Base-by-base conservation (phyloP, 2,888 invertebrate species). In the Lasioglossum pauxillum region DNA sequence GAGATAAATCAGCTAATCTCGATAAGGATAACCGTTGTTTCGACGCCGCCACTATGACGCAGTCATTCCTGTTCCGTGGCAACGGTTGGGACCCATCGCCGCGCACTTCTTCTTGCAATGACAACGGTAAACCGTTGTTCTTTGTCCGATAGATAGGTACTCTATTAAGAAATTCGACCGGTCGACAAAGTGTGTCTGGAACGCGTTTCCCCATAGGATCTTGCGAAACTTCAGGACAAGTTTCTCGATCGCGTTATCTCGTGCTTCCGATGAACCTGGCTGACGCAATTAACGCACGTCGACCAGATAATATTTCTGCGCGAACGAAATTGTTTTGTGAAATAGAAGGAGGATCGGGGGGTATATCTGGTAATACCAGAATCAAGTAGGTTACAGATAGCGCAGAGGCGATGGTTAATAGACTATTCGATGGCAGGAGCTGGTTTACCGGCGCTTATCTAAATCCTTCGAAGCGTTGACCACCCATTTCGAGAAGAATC, bases 1-100 rank as follows among this genome's bases (percentile, higher is more conserved):
- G 75, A 80, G 91, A 89, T 92, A 88, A 93, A 92, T 93, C 92
- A 85, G 86, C 75, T 90, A 89, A 93, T 93, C 90, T 90, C 89
- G 91, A 91, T 91, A 91, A 91, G 90, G 90, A 89, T 89, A 90
- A 92, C 89, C 87, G 90, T 92, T 91, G 90, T 90, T 89, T 82
- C 78, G 53, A 5, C 75, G 41, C 74, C 73, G 77, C 31, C 72
- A 49, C 86, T 86, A 80, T 81, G 83, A 87, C 77, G 85, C 41
- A 67, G 75, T 75, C 80, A 77, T 76, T 57, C 75, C 49, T 14
- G 75, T 76, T 82, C 73, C 27, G 35, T 12, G 57, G 14, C 78
- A n/a, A 19, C 75, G 44, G 23, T 12, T 7, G 41, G 16, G n/a
- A 10, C 5, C 49, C 44, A 23, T 77, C 60, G 35, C 16, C 3